A percentile compares a stretch with the other conserved stretches of the same genome.
Conservation (phyloP, 2,888 invertebrate species). For the Panorpa germanica region DNA sequence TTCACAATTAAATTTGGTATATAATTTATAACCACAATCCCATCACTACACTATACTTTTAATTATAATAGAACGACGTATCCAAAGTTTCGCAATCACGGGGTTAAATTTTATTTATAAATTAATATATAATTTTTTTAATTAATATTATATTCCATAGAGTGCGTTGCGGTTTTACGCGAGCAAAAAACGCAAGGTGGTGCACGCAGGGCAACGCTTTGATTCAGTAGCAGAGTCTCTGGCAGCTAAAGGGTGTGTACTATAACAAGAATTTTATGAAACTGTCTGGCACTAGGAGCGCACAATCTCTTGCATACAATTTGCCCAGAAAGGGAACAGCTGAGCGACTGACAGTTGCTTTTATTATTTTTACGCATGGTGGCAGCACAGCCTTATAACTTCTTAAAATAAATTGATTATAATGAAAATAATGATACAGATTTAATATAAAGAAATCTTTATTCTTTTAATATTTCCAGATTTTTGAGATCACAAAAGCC, state of each 20-base stretch:
- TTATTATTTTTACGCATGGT: conserved; percentile 2
- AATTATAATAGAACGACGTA: too few relatives aligned
- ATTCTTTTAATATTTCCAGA: conserved; percentile 26
- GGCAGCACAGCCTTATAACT: conserved; percentile 7
- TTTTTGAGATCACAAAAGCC: conserved; percentile 56
- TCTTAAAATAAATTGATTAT: neutral
- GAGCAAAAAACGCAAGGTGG: too few relatives aligned
- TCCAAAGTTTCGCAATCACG: neutral
- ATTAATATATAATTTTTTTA: neutral
- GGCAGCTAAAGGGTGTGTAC: conserved; percentile 47
- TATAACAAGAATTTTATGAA: conserved; percentile 12
- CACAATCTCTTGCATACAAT: conserved; percentile 4
- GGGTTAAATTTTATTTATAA: conserved; percentile 1
- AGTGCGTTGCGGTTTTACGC: conserved; percentile 4
- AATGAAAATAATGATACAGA: too few relatives aligned
- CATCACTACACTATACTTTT: too few relatives aligned
- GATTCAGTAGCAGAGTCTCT: conserved; percentile 39
- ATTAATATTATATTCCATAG: conserved; percentile 1
- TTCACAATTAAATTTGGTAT: too few relatives aligned
- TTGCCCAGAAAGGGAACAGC: conserved; percentile 5
- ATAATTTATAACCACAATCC: too few relatives aligned
- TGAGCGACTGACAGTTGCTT: neutral
- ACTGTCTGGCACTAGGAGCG: conserved; percentile 10
- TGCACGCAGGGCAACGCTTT: conserved; percentile 24
- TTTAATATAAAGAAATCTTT: neutral